Evolutionary conservation across 2,113 vertebrate species (phyloP), one percentile per base, ranked within the genome.

Genomic region (Semicossyphus pulcher): DNA sequence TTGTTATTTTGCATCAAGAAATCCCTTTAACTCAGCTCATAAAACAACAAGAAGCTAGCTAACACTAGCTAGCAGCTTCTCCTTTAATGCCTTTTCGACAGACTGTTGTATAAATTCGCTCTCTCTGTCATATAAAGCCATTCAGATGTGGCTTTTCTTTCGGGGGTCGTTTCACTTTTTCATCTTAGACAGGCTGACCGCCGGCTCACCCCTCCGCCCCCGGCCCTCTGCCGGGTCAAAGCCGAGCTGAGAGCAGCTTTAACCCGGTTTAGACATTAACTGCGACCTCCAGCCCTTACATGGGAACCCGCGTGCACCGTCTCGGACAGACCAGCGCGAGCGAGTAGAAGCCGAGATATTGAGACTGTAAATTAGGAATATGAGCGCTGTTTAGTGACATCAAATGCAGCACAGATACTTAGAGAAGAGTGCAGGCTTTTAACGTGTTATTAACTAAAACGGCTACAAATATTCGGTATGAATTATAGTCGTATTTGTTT

Each of bases 131-230:
- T 80, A 83, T 66, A 79, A 87, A 83, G 86, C 87, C 84, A 85
- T 92, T 92, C 87, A 90, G 48, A 78, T 32, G 78, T 63, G 80
- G 66, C 91, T 90, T 92, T 90, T 91, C 87, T 88, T 88, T 82
- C 67, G 21, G 74, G 74, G 90, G 87, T 91, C 88, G 89, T 91
- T 92, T 92, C 91, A 90, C 91, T 92, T 92, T 92, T 92, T 92
- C 91, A 92, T 92, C 87, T 92, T 90, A 92, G 91, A 92, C 91
- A 92, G 91, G 90, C 87, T 92, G 91, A 92, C 91, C 90, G 91
- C 78, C 41, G 86, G 80, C 78, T 92, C 88, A 88, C 89, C 91
- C 83, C 87, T 86, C 88, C 87, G 83, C 87, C 88, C 91, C 83
- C 86, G 81, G 87, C 87, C 86, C 44, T 82, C 66, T 83, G 81